Evolutionary conservation across 2,113 vertebrate species (phyloP), one percentile per base, ranked within the genome.

Genomic region (Ciconia stormi): DNA sequence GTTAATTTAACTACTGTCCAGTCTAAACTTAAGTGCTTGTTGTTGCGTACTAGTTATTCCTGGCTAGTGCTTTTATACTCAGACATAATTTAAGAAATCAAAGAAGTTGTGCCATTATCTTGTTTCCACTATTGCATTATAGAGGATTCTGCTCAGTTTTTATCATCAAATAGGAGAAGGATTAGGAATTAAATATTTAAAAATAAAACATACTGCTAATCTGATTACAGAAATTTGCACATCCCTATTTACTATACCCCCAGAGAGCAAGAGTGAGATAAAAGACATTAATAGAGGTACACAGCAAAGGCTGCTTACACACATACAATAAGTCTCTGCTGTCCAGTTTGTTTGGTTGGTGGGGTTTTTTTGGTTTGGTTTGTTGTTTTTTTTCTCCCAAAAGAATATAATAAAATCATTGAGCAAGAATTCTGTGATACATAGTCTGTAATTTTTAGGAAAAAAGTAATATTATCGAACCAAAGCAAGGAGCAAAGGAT

Each of bases 161-260:
- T 62, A 29, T 46, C 8, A 87, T 32, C 49, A 91, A 87, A 53
- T 23, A 78, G 32, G 46, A 69, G 36, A 70, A 78, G 7, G 13
- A 40, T 63, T 53, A 52, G 11, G 18, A 77, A 27, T n/a, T 16
- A 50, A 83, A 73, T 38, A 13, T 26, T 16, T 49, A 3, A 70
- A 91, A 81, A 49, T 53, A 66, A 38, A 84, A 12, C 14, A n/a
- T 9, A 16, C 15, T 72, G 11, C 13, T 77, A 69, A 76, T 77
- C 36, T 91, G 36, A 65, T 38, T 40, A 16, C 2, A 76, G 44
- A 70, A 72, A 56, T 22, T 36, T 20, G 1, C 27, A 38, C 2
- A 0, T 71, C 16, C 18, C 5, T 61, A 9, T 44, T 21, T 62
- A 32, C 26, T 72, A 13, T 10, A 47, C 1, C 1, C 34, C 12